These are phyloP conservation scores for Struthio camelus DNA, from an alignment of 2,113 vertebrate species.

Conservation along the genomic window DNA sequence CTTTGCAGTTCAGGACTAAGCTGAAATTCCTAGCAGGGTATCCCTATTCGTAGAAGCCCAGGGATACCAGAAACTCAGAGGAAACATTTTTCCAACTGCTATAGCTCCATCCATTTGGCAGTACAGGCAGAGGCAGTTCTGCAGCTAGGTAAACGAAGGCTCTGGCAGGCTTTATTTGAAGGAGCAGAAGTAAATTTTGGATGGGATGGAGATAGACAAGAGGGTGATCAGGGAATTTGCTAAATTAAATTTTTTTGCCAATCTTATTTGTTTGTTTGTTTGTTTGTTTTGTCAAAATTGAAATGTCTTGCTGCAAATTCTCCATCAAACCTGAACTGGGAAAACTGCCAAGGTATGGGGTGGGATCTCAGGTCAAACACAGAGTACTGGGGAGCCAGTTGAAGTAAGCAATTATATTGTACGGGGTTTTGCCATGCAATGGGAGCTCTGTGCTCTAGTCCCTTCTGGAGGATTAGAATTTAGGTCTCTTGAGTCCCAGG, in stretches of 20 bases:
- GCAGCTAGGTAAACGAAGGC: neutral
- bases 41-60: neutral
- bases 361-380: slow-evolving; percentile 3
- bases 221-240: neutral
- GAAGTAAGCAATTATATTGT: neutral
- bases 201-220: neutral
- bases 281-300: slow-evolving; percentile 15
- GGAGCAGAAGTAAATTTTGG: slow-evolving; percentile 14
- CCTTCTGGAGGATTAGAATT: neutral
- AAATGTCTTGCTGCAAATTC: slow-evolving; percentile 7
- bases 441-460: neutral
- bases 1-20: too few relatives aligned
- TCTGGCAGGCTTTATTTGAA: neutral
- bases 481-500: neutral
- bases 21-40: neutral
- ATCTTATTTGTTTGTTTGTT: neutral
- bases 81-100: neutral
- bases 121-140: neutral
- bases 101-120: neutral
- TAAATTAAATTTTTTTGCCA: neutral
- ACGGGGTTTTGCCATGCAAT: neutral
- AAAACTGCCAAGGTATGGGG: neutral
- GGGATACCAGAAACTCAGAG: neutral
- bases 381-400: neutral
- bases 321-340: slow-evolving; percentile 17